Conservation (phyloP, 2,888 invertebrate species). For the Mythimna pallens region DNA sequence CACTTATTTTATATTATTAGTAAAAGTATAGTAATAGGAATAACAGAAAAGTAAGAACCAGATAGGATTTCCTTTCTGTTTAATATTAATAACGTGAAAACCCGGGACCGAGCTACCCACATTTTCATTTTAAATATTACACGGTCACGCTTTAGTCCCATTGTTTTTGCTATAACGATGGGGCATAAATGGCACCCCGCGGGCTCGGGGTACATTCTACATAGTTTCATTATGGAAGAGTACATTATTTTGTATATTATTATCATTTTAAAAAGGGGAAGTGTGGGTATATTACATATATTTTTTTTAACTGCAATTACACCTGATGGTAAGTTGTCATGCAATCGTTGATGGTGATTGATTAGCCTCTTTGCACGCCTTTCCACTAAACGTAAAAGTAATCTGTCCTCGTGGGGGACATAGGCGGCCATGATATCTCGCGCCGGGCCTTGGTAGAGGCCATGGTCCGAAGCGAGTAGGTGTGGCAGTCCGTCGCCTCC, state of each 20-base stretch:
- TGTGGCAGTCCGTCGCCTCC: too few relatives aligned
- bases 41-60: background rate
- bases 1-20: too few relatives aligned
- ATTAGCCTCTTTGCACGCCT: too few relatives aligned
- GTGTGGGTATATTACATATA: background rate
- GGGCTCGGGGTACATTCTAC: background rate
- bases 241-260: conserved; percentile 2
- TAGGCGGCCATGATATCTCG: too few relatives aligned
- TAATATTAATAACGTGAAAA: background rate
- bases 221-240: conserved; percentile 20
- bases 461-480: too few relatives aligned
- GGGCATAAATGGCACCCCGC: background rate
- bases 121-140: conserved; percentile 23
- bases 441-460: too few relatives aligned
- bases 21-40: background rate
- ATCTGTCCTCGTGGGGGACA: too few relatives aligned
- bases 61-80: background rate
- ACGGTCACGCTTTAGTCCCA: background rate
- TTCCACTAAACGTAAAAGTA: too few relatives aligned
- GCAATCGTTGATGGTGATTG: too few relatives aligned
- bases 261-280: conserved; percentile 1
- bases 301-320: too few relatives aligned
- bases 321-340: too few relatives aligned
- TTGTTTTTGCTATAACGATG: conserved; percentile 25
- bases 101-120: background rate